phyloP scores from a whole-genome alignment of 2,888 invertebrate genomes.

The Drosophila maculinotata region DNA sequence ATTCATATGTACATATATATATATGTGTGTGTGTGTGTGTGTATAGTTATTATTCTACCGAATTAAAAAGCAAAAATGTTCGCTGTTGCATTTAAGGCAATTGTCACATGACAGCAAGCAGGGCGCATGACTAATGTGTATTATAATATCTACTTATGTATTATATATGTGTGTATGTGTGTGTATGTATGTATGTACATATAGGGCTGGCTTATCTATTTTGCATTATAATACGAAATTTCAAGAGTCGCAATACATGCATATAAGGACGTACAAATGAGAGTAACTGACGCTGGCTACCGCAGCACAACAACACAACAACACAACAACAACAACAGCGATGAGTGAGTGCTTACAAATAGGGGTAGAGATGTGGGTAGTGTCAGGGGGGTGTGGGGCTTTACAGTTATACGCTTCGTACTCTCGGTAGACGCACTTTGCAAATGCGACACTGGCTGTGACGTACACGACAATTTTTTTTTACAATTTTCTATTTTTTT shows the following conservation, averaged over 20 bases:
- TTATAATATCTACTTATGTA: conserved; percentile 10
- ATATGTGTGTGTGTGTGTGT: neutral
- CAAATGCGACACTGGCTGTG: conserved; percentile 18
- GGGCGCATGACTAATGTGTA: conserved; percentile 34
- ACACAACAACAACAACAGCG: neutral
- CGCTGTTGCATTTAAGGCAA: conserved; percentile 16
- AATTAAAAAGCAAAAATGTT: neutral
- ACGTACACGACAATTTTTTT: conserved; percentile 7
- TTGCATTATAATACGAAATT: conserved; percentile 36
- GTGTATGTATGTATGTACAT: neutral
- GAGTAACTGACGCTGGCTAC: conserved; percentile 18
- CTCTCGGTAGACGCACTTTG: conserved; percentile 25
- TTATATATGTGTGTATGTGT: neutral
- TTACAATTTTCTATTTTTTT: conserved; percentile 7
- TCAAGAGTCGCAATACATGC: conserved; percentile 27
- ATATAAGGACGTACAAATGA: conserved; percentile 23
- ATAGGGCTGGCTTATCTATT: conserved; percentile 45
- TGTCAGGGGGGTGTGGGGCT: neutral
- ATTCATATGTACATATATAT: too few relatives aligned
- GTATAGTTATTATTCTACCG: conserved; percentile 3
- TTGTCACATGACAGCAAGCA: conserved; percentile 13
- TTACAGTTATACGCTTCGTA: conserved; percentile 17
- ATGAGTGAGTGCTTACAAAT: neutral
- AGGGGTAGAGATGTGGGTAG: too few relatives aligned
- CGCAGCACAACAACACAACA: neutral